Evolutionary conservation across 2,888 invertebrate species (phyloP).

Genomic region (Ophion costatus): DNA sequence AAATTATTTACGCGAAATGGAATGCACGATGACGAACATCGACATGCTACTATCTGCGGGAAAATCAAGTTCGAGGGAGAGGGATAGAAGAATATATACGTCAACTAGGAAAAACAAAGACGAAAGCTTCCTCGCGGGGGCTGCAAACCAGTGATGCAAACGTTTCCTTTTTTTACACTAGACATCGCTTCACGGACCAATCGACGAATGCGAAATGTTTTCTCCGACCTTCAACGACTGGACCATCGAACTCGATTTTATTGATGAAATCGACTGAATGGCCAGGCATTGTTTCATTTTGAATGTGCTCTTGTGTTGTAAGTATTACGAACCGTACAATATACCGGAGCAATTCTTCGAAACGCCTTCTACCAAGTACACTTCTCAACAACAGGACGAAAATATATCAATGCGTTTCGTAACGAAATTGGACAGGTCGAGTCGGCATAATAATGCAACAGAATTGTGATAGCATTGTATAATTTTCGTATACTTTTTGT

Average conservation of each 20-base stretch:
- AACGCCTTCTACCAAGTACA: too few species aligned
- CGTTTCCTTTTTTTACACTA: constrained; percentile 37
- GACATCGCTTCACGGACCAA: constrained; percentile 58
- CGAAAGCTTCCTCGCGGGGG: too few species aligned
- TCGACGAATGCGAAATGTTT: constrained; percentile 53
- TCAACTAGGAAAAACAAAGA: neutral
- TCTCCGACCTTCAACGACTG: constrained; percentile 36
- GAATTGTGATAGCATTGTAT: too few species aligned
- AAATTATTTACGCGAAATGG: too few species aligned
- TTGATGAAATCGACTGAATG: constrained; percentile 59
- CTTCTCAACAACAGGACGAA: too few species aligned
- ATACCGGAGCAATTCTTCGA: too few species aligned
- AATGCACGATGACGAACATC: too few species aligned
- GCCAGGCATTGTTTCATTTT: constrained; percentile 68
- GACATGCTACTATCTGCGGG: constrained; percentile 72
- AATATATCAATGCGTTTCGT: too few species aligned
- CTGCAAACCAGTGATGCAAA: constrained; percentile 50
- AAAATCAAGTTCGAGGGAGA: neutral
- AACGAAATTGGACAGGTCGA: too few species aligned
- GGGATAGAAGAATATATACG: constrained; percentile 26
- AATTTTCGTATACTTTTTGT: too few species aligned
- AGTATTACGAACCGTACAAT: too few species aligned
- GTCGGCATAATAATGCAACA: too few species aligned
- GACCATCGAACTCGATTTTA: constrained; percentile 44
- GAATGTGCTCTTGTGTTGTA: constrained; percentile 67